A percentile compares a stretch with the other conserved stretches of the same genome.
These are phyloP conservation scores for Capromys pilorides DNA, from an alignment of 2,797 vertebrate species.

Conservation along the genomic window DNA sequence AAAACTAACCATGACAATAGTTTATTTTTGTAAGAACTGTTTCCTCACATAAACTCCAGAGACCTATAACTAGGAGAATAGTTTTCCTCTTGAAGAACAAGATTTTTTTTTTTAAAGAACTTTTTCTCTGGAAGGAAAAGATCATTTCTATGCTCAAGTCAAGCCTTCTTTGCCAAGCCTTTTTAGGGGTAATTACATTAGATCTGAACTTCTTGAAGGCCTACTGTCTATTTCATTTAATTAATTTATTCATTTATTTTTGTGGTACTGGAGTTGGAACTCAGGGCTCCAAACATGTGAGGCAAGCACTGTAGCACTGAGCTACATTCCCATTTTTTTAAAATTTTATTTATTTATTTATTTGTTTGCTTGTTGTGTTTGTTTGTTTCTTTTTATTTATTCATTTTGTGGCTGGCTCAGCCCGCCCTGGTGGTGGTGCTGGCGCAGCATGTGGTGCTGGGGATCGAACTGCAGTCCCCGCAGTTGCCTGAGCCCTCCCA, in stretches of 20 bases:
- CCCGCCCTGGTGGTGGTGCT: too few species aligned
- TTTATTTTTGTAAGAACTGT: slow-evolving; percentile 52
- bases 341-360: too few species aligned
- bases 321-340: neutral
- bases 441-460: too few species aligned
- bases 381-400: too few species aligned
- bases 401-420: too few species aligned
- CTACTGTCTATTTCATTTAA: neutral
- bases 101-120: neutral
- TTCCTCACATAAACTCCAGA: slow-evolving; percentile 21
- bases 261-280: neutral
- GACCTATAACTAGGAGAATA: neutral
- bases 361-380: too few species aligned
- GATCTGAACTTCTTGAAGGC: neutral
- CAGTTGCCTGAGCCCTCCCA: too few species aligned
- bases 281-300: neutral
- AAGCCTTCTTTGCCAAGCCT: slow-evolving; percentile 24
- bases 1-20: slow-evolving; percentile 11
- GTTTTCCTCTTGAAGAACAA: slow-evolving; percentile 27
- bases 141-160: slow-evolving; percentile 40
- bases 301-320: neutral
- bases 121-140: slow-evolving; percentile 43
- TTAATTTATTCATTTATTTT: neutral
- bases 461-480: too few species aligned
- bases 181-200: slow-evolving; percentile 42